Evolutionary conservation across 2,888 invertebrate species (phyloP), one percentile per base, ranked within the genome.

Genomic region (Drosophila infuscata): DNA sequence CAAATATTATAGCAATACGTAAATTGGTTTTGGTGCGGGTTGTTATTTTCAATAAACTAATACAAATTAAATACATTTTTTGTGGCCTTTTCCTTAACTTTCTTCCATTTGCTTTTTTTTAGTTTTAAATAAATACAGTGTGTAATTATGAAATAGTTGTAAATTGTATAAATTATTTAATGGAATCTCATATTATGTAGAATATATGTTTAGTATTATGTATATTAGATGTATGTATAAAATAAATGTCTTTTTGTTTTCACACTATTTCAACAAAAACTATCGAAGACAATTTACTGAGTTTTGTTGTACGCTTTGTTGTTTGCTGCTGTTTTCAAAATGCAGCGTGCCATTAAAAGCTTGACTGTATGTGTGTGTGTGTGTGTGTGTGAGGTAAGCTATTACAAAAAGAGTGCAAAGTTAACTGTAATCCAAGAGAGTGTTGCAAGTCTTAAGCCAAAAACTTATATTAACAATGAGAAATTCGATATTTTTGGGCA

Each of bases 21-120:
- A 74, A 67, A 74, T 77, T 74, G 79, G 79, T 76, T 82, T 87
- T 82, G 88, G 85, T 84, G 85, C 74, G 58, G 62, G 51, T 76
- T 57, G 48, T 70, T 74, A 53, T 64, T 70, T 62, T 65, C 58
- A 81, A 85, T 85, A 85, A 83, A 85, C 88, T 85, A 85, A 88
- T 85, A 85, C 83, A 86, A 88, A 77, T 88, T 86, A 86, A 85
- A 85, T 85, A 85, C 88, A 82, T 63, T 79, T 83, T 73, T 84
- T 85, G 86, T 86, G 88, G 88, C 83, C 85, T 70, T 82, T 43
- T 38, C 49, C 30, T 57, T 15, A n/a, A 33, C 33, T 25, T 57
- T 11, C 17, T 29, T 57, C 5, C 29, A 5, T 15, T 30, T 49
- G 17, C 11, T 49, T 29, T 12, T 46, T 54, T 9, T 35, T 62